A percentile compares a stretch with the other conserved stretches of the same genome.
Evolutionary conservation across 2,113 vertebrate species (phyloP).

Genomic region (Odocoileus virginianus): DNA sequence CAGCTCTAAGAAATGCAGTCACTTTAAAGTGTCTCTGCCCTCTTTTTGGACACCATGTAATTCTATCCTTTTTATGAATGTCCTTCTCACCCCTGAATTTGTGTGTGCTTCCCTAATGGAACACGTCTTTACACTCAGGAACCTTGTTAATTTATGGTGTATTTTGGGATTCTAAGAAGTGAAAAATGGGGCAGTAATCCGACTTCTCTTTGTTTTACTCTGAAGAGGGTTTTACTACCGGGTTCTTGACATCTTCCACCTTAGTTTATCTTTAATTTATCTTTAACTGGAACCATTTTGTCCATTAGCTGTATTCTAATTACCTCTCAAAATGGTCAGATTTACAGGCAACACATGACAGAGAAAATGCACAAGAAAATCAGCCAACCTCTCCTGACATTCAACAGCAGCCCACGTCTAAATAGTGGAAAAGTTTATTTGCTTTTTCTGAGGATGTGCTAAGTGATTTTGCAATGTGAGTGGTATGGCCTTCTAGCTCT

Average conservation of each 20-base stretch:
- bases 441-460: conserved; percentile 76
- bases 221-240: conserved; percentile 34
- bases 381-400: conserved; percentile 43
- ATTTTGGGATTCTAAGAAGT: conserved; percentile 12
- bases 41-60: background rate
- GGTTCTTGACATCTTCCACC: conserved; percentile 38
- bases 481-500: conserved; percentile 80
- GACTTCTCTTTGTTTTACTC: conserved; percentile 40
- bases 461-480: conserved; percentile 82
- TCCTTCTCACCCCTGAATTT: conserved; percentile 3
- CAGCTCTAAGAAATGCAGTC: background rate
- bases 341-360: conserved; percentile 32
- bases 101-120: conserved; percentile 37
- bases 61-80: background rate
- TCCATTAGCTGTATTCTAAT: conserved; percentile 55
- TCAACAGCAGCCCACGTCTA: conserved; percentile 27
- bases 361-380: conserved; percentile 17
- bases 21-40: background rate
- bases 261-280: conserved; percentile 49
- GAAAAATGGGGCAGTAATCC: background rate
- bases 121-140: background rate
- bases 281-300: conserved; percentile 48
- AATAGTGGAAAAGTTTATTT: conserved; percentile 79
- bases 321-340: conserved; percentile 26
- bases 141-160: conserved; percentile 32